Base-by-base conservation (phyloP, 1,140 invertebrate genomes). In the Plodia interpunctella region DNA sequence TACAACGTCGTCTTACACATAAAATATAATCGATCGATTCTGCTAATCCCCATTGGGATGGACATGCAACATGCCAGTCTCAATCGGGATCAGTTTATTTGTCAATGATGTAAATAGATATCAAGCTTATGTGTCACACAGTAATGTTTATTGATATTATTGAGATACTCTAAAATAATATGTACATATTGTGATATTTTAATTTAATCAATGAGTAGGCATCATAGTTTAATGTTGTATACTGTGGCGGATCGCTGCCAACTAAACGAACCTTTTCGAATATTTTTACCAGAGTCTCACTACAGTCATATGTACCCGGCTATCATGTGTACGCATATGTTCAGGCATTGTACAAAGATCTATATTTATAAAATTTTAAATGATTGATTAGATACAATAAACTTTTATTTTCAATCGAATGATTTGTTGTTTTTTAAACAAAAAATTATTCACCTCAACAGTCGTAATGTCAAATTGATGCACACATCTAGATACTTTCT, bases 151-250 rank as follows among this genome's bases (percentile, higher is more conserved):
- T 82, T 68, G 68, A 76, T 80, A 83, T 68, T 76, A 74, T 59
- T 63, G 66, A 70, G 61, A 66, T 83, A 82, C 74, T 80, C 60
- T 78, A 78, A 65, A 65, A 69, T 85, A 83, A 83, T 85, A 71
- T 88, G 83, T 88, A 88, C 82, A 88, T 88, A 88, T 83, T 85
- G 85, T 88, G 85, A 88, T 88, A 88, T 88, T 87, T 88, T 85
- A 88, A 85, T 85, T 83, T 80, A 81, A 85, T 78, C 70, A 68
- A 80, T 71, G 66, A 78, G 72, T 83, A 86, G 70, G 74, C 71
- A 71, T 75, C 63, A 69, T 80, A 81, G 79, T 74, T 76, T 80
- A 85, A 74, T 80, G 61, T 72, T 72, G 67, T 78, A 75, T 32
- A 9, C 66, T 60, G 66, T 77, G 38, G 13, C n/a, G 38, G 38